Percentiles rank a stretch among this genome's conserved stretches.
These are phyloP conservation scores for Gephyroberyx darwinii DNA, from an alignment of 2,797 vertebrate genomes.

Conservation along the genomic window DNA sequence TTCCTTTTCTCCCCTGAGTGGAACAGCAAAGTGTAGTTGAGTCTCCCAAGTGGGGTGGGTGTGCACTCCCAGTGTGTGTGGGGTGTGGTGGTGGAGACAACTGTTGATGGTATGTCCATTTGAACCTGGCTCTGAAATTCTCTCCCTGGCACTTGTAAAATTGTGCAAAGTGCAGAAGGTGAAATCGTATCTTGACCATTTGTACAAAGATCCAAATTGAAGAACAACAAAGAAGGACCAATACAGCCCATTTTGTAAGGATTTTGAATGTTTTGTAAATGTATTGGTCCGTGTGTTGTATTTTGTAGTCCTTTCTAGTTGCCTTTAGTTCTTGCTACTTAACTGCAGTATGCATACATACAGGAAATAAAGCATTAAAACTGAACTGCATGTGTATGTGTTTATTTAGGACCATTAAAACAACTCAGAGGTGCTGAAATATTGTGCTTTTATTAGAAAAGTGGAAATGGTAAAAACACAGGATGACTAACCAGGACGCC, in stretches of 20 bases:
- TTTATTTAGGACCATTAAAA: slow-evolving; percentile 37
- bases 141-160: slow-evolving; percentile 88
- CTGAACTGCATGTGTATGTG: slow-evolving; percentile 81
- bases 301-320: slow-evolving; percentile 98
- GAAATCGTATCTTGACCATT: slow-evolving; percentile 83
- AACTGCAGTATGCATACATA: slow-evolving; percentile 95
- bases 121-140: slow-evolving; percentile 75
- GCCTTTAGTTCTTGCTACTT: slow-evolving; percentile 94
- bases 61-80: slow-evolving; percentile 52
- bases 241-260: slow-evolving; percentile 97
- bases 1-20: slow-evolving; percentile 67
- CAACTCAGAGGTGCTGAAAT: neutral
- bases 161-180: slow-evolving; percentile 83
- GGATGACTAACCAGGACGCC: neutral
- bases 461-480: too few species aligned
- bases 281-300: slow-evolving; percentile 97
- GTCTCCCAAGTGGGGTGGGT: slow-evolving; percentile 60
- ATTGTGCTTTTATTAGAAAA: neutral
- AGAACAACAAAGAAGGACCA: slow-evolving; percentile 92
- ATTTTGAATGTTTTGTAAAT: slow-evolving; percentile 98
- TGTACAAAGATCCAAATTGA: slow-evolving; percentile 92
- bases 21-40: slow-evolving; percentile 68
- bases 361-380: slow-evolving; percentile 95
- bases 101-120: slow-evolving; percentile 75
- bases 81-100: slow-evolving; percentile 61